Evolutionary conservation across 2,888 invertebrate genomes (phyloP).

Genomic region (Phengaris alcon): DNA sequence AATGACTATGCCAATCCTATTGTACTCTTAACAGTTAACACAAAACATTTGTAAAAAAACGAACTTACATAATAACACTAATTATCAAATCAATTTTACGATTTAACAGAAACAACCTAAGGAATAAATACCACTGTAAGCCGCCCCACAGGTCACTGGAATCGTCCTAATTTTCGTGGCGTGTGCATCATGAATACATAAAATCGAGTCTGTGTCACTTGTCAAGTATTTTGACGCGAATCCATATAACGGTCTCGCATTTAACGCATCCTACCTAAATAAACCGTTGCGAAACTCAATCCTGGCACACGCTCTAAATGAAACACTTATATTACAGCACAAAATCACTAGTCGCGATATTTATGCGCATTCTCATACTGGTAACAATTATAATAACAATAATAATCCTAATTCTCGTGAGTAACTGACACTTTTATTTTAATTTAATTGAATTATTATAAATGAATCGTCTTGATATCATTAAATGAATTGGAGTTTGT

Average conservation of each 20-base stretch:
- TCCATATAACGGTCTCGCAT: neutral
- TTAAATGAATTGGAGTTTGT: too few relatives aligned
- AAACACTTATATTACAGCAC: neutral
- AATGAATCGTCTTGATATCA: too few relatives aligned
- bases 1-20: too few relatives aligned
- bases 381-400: too few relatives aligned
- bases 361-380: too few relatives aligned
- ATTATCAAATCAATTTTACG: too few relatives aligned
- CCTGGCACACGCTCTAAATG: neutral
- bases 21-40: too few relatives aligned
- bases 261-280: slow-evolving; percentile 14
- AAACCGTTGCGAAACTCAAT: neutral
- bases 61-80: too few relatives aligned
- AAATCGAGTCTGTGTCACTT: neutral
- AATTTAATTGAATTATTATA: too few relatives aligned
- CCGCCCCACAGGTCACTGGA: neutral
- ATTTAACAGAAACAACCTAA: neutral
- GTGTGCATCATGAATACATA: slow-evolving; percentile 14
- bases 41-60: too few relatives aligned
- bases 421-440: too few relatives aligned
- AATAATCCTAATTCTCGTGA: too few relatives aligned
- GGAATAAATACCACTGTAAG: neutral
- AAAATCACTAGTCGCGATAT: neutral
- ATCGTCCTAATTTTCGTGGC: neutral
- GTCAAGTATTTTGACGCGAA: slow-evolving; percentile 1